phyloP scores from a whole-genome alignment of 2,113 vertebrate genomes.

The Cairina moschata region DNA sequence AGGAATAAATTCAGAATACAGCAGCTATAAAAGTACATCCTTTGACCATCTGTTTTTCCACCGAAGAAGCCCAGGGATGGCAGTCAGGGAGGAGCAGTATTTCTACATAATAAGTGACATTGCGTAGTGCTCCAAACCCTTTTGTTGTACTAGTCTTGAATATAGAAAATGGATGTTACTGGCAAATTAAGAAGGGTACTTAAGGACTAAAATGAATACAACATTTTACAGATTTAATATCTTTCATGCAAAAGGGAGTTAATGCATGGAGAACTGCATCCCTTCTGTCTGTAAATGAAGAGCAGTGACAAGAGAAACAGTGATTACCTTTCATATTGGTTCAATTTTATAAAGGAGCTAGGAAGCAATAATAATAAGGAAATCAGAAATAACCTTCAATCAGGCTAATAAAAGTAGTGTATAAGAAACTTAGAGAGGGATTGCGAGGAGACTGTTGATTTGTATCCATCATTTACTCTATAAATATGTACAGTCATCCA shows the following conservation, averaged over 20 bases:
- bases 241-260: background rate
- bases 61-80: background rate
- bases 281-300: background rate
- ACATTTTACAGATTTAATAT: background rate
- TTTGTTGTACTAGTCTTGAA: background rate
- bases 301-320: background rate
- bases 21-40: background rate
- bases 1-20: background rate
- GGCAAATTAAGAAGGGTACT: background rate
- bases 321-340: background rate
- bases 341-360: background rate
- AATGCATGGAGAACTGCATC: background rate
- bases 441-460: background rate
- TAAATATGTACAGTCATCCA: background rate
- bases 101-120: background rate
- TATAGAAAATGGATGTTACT: background rate
- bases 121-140: background rate
- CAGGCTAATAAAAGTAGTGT: background rate
- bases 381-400: constrained; percentile 17
- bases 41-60: background rate
- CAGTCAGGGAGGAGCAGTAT: background rate
- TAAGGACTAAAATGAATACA: background rate
- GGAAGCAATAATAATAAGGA: background rate
- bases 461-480: background rate
- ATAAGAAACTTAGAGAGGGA: background rate